Evolutionary conservation across 2,888 invertebrate species (phyloP).

Genomic region (Philereme vetulata): DNA sequence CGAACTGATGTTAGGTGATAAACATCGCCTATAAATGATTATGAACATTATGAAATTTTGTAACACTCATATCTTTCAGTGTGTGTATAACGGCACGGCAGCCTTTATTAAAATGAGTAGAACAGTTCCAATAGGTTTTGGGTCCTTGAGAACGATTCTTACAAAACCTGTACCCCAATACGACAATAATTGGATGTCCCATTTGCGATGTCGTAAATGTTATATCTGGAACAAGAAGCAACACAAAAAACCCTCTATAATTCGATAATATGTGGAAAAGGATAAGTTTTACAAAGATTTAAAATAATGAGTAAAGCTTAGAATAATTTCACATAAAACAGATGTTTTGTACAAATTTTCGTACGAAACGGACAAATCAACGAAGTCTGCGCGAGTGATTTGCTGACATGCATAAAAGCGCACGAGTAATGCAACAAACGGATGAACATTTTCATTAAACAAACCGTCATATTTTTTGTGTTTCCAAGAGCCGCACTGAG

Average conservation of each 20-base stretch:
- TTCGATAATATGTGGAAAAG: slow-evolving; percentile 20
- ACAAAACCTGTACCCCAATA: slow-evolving; percentile 22
- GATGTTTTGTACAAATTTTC: too few relatives aligned
- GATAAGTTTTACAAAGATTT: slow-evolving; percentile 37
- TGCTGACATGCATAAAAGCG: too few relatives aligned
- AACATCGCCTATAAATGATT: slow-evolving; percentile 6
- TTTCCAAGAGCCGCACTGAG: too few relatives aligned
- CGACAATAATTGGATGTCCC: slow-evolving; percentile 20
- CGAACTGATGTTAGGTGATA: too few relatives aligned
- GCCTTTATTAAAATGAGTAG: slow-evolving; percentile 4
- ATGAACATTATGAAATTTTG: slow-evolving; percentile 22
- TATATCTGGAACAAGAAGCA: not conserved
- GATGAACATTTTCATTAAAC: too few relatives aligned
- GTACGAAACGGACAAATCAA: too few relatives aligned
- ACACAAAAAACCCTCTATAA: too few relatives aligned
- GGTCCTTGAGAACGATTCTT: slow-evolving; percentile 20
- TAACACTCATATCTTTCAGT: slow-evolving; percentile 3
- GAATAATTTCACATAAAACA: too few relatives aligned
- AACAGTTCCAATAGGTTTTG: slow-evolving; percentile 46
- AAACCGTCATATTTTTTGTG: too few relatives aligned
- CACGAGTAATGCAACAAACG: too few relatives aligned
- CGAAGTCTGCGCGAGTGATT: too few relatives aligned
- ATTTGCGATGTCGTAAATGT: slow-evolving; percentile 1
- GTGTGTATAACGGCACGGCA: slow-evolving; percentile 21
- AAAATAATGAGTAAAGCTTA: too few relatives aligned